Evolutionary conservation across 2,888 invertebrate species (phyloP).

Genomic region (Adineta ricciae): DNA sequence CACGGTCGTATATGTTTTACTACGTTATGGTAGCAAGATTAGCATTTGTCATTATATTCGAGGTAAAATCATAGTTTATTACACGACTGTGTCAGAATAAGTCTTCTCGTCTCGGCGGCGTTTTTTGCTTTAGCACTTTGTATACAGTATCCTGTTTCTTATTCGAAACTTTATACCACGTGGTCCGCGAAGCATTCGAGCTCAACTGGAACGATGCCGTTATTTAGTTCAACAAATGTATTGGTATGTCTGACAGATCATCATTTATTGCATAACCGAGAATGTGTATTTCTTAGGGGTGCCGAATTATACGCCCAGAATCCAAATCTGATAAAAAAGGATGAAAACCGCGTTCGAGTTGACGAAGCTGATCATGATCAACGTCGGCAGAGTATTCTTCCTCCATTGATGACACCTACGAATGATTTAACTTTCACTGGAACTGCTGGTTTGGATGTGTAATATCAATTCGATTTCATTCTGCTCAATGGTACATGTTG

Average conservation of each 20-base stretch:
- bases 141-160: constrained; percentile 1
- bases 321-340: not conserved
- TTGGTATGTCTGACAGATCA: not conserved
- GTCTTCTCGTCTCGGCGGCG: no score
- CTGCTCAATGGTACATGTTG: not conserved
- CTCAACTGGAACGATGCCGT: not conserved
- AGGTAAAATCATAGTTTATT: constrained; percentile 16
- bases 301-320: constrained; percentile 8
- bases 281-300: not conserved
- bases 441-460: not conserved
- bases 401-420: not conserved
- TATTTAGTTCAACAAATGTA: constrained; percentile 16
- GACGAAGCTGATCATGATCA: not conserved
- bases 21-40: constrained; percentile 32
- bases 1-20: constrained; percentile 23
- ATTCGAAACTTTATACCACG: not conserved
- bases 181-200: not conserved
- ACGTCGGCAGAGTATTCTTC: not conserved
- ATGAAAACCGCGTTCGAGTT: not conserved
- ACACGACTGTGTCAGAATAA: no score
- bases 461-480: not conserved
- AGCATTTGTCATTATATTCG: constrained; percentile 32
- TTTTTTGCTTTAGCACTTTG: not conserved
- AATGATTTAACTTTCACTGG: not conserved
- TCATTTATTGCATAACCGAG: no score